Evolutionary conservation across 2,888 invertebrate species (phyloP).

Genomic region (Caenorhabditis sinica): DNA sequence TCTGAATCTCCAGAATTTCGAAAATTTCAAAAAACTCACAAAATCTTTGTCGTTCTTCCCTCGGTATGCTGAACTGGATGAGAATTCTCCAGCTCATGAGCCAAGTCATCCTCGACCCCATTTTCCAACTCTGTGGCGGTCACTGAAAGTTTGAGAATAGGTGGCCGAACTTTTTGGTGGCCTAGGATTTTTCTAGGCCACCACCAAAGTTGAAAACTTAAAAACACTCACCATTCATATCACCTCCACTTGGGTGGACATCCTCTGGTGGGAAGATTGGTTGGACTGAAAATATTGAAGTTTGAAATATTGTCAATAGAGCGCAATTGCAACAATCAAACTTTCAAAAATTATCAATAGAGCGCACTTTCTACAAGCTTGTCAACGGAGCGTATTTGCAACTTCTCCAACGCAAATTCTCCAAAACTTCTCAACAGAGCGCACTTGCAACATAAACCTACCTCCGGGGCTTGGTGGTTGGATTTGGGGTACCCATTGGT

Average conservation of each 20-base stretch:
- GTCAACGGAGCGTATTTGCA: background rate
- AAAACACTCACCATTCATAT: slow-evolving; percentile 16
- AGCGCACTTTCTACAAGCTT: background rate
- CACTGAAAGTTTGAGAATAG: slow-evolving; percentile 21
- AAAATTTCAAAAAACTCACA: slow-evolving; percentile 9
- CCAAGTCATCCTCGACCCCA: slow-evolving; percentile 39
- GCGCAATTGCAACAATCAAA: too few species aligned
- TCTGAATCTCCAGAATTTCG: background rate
- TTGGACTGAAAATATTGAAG: slow-evolving; percentile 43
- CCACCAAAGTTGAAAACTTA: too few species aligned
- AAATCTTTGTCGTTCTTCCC: slow-evolving; percentile 5
- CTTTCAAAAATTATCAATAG: background rate
- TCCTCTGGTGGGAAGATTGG: slow-evolving; percentile 39
- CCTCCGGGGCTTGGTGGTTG: slow-evolving; percentile 62
- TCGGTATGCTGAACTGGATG: background rate
- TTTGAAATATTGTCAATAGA: background rate
- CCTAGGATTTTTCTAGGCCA: background rate
- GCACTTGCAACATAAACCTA: slow-evolving; percentile 21
- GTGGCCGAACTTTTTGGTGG: too few species aligned
- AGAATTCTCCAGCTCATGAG: slow-evolving; percentile 16
- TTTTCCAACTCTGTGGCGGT: slow-evolving; percentile 40
- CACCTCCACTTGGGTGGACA: background rate
- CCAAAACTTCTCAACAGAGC: background rate
- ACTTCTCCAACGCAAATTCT: background rate
- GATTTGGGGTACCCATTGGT: slow-evolving; percentile 71